Conservation (phyloP, 2,888 invertebrate genomes). For the Gastrophysa polygoni region DNA sequence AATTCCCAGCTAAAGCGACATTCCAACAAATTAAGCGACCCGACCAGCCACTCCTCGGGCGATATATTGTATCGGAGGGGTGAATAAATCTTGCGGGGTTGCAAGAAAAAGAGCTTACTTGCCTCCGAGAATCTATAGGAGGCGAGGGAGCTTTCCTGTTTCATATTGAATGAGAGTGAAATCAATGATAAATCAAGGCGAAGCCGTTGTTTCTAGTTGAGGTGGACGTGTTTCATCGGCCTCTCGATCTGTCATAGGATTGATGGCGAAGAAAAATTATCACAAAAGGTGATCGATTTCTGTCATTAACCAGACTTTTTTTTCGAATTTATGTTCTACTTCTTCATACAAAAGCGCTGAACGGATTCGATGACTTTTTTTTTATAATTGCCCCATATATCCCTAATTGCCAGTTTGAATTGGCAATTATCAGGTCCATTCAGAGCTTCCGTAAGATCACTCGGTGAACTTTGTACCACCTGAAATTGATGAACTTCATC, state of each 20-base stretch:
- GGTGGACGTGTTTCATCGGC: not conserved
- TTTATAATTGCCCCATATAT: too few relatives aligned
- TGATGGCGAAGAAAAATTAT: not conserved
- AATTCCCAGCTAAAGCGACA: too few relatives aligned
- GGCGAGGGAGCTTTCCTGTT: not conserved
- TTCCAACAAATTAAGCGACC: conserved; percentile 32
- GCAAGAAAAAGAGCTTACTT: conserved; percentile 6
- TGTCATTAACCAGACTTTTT: too few relatives aligned
- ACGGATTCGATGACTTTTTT: too few relatives aligned
- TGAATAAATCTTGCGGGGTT: conserved; percentile 30
- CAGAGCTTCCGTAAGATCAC: too few relatives aligned
- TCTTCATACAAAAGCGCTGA: too few relatives aligned
- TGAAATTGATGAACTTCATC: too few relatives aligned
- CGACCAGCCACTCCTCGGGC: conserved; percentile 28
- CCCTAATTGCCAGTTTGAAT: too few relatives aligned
- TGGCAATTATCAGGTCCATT: too few relatives aligned
- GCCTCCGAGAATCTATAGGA: not conserved
- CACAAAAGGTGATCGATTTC: too few relatives aligned
- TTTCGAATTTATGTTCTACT: too few relatives aligned
- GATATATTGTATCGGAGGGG: conserved; percentile 32
- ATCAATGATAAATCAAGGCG: not conserved
- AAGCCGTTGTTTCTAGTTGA: not conserved
- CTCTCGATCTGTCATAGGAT: not conserved
- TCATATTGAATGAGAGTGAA: not conserved
- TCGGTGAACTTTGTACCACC: too few relatives aligned